Base-by-base conservation (phyloP, 2,888 invertebrate genomes). In the Steinernema hermaphroditum region DNA sequence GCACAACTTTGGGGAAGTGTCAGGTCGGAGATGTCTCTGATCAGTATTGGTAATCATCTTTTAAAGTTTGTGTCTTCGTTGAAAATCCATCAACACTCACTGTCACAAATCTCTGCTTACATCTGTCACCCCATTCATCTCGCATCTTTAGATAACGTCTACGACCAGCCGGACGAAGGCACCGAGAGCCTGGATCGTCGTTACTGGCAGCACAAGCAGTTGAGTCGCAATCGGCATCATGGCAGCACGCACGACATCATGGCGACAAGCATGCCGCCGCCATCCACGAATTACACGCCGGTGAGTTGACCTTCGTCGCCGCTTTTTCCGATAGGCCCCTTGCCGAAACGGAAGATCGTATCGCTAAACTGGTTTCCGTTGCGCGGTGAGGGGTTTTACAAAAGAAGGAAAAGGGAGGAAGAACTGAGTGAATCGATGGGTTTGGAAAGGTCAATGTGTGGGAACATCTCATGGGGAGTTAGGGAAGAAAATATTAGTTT, bases 171-270 rank as follows among this genome's bases (percentile, higher is more conserved):
- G 24, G 74, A 37, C 1, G 77, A 71, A 29, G 77, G 77, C 46
- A 76, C 75, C 14, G 73, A 71, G 43, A 80, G 77, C 70, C 57
- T 77, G 44, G 76, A 77, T 41, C 62, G 78, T 54, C 72, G 73
- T 27, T 70, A 62, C 29, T 75, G 74, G 74, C 43, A 74, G 27
- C 74, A 74, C 69, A 44, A 75, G 46, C 46, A 46, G 46, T 19
- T 46, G 46, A 46, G 9, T 46, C 46, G 46, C 46, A 46, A 46
- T 46, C 46, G 46, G 46, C 46, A 46, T 9, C 46, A 46, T 46
- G 46, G 46, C 16, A 46, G 46, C 46, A 46, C 46, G 4, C 46
- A 46, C 22, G 46, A 46, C 46, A 46, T 46, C 46, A 46, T 46
- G 46, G 46, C 46, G 46, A 46, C 46, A 19, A 46, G 46, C 46